Percentiles rank a stretch among this genome's conserved stretches.
These are phyloP conservation scores for Thalpophila matura DNA, from an alignment of 2,888 invertebrate species.

Conservation along the genomic window DNA sequence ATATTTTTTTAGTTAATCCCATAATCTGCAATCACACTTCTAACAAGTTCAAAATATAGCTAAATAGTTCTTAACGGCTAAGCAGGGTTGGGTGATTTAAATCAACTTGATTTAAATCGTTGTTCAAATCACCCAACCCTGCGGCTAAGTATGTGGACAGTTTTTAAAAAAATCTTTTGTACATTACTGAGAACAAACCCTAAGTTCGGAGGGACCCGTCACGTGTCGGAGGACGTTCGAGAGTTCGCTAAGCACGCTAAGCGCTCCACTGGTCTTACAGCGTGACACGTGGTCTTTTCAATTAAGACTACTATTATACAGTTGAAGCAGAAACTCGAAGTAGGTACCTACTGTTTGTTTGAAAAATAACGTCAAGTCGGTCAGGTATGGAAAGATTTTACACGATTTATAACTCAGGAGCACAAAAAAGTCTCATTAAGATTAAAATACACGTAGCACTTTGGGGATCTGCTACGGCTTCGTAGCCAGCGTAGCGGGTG, in stretches of 20 bases:
- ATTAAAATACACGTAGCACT: background rate
- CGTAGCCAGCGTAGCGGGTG: background rate
- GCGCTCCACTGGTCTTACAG: constrained; percentile 29
- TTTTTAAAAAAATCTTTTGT: background rate
- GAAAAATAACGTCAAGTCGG: constrained; percentile 7
- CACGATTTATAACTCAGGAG: background rate
- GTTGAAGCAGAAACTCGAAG: background rate
- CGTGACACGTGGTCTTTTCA: constrained; percentile 43
- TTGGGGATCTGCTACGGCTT: background rate
- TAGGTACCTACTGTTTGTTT: constrained; percentile 4
- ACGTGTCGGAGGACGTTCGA: constrained; percentile 35
- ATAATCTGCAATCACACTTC: too few relatives aligned
- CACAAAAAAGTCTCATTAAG: too few relatives aligned
- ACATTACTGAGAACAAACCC: constrained; percentile 7
- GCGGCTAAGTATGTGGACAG: too few relatives aligned
- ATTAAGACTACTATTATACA: constrained; percentile 31
- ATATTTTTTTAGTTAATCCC: too few relatives aligned
- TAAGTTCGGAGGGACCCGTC: constrained; percentile 14
- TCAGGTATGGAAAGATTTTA: background rate
- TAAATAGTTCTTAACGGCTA: too few relatives aligned
- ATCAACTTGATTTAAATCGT: too few relatives aligned
- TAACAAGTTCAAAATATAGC: too few relatives aligned
- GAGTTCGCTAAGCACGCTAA: constrained; percentile 47
- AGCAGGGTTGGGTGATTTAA: too few relatives aligned
- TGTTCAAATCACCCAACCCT: too few relatives aligned